Evolutionary conservation across 2,113 vertebrate genomes (phyloP), one percentile per base, ranked within the genome.

Genomic region (Numida meleagris): DNA sequence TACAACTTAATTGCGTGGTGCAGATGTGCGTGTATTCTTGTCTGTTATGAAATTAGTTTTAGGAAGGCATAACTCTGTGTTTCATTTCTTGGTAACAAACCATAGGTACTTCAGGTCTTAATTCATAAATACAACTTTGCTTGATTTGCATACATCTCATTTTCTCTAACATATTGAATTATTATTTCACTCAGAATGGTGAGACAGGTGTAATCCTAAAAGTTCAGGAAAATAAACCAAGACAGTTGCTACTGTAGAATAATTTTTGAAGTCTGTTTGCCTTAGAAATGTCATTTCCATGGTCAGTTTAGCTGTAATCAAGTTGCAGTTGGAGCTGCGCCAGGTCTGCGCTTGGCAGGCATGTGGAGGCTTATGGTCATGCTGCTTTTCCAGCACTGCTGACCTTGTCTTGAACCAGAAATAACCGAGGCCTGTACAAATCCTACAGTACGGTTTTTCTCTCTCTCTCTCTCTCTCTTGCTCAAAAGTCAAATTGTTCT

Each of bases 341-440:
- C 93, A 62, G 34, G 57, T 72, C 83, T 89, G 72, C 88, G 57
- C 84, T 86, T 81, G 68, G 75, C 82, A 79, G 79, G 59, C 86
- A 65, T 5, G 13, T 80, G 90, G 80, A 90, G 92, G 70, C 59
- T 94, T 88, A 77, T 27, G 50, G 90, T 51, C 25, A 50, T 24
- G 20, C 72, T 92, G 70, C 43, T 87, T 95, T 93, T 92, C 78
- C 50, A 61, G 86, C 2, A 2, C 51, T 81, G 57, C 68, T 71
- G 86, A 95, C 91, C 92, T 97, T 95, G 88, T 86, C 70, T 82
- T 88, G 93, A 81, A 55, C 82, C 89, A 82, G 82, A 94, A 95
- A 84, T 81, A 93, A 79, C 73, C 73, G 25, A 72, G 76, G 83
- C 27, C 70, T 75, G 38, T 62, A 65, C 21, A 76, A 88, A 78